Evolutionary conservation across 2,113 vertebrate species (phyloP).

Genomic region (Rhabdomys dilectus): DNA sequence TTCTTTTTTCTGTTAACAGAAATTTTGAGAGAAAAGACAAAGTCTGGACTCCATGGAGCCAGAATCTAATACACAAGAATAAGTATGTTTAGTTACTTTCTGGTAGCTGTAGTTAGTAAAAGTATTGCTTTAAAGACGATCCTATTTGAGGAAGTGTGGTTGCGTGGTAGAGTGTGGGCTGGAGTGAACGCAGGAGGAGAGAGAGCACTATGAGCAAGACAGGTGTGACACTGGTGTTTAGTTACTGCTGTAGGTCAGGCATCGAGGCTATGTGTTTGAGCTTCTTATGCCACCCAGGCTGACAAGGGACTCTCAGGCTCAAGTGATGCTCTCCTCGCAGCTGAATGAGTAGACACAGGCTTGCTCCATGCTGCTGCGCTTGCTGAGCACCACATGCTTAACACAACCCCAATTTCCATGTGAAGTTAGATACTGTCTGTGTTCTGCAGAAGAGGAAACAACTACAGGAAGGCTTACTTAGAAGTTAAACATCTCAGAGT

Average conservation of each 20-base stretch:
- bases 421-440: not conserved
- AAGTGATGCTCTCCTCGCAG: not conserved
- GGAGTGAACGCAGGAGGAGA: not conserved
- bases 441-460: not conserved
- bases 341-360: not conserved
- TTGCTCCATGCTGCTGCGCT: not conserved
- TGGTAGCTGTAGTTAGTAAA: not conserved
- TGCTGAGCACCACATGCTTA: not conserved
- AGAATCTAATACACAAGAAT: not conserved
- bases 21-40: not conserved
- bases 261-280: not conserved
- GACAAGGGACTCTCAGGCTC: not conserved
- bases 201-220: not conserved
- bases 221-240: slow-evolving; percentile 7
- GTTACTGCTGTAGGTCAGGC: not conserved
- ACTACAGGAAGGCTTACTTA: not conserved
- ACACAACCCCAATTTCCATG: not conserved
- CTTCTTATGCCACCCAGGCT: not conserved
- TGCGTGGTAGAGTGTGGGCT: not conserved
- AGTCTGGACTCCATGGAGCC: not conserved
- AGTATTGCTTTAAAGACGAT: slow-evolving; percentile 10
- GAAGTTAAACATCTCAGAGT: not conserved
- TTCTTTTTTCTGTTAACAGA: not conserved
- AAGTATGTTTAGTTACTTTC: not conserved
- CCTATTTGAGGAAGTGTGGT: not conserved